These are phyloP conservation scores for Drymonia ruficornis DNA, from an alignment of 2,888 invertebrate genomes.

Conservation along the genomic window DNA sequence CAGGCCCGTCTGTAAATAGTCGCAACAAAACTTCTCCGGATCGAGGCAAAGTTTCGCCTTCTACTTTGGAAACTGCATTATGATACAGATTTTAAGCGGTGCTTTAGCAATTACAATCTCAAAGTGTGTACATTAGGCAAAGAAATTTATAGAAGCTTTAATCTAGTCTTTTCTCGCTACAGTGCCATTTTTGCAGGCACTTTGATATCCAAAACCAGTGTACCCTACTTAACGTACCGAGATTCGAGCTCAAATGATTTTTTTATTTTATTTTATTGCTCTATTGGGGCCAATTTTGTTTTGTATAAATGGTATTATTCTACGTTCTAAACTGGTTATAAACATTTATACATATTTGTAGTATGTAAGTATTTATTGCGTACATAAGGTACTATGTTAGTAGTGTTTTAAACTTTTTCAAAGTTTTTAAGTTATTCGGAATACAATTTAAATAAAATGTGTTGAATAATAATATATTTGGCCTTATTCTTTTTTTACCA, in stretches of 20 bases:
- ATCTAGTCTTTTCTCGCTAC: conserved; percentile 80
- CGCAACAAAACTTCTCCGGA: conserved; percentile 68
- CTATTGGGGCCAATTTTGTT: conserved; percentile 76
- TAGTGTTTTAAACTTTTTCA: conserved; percentile 77
- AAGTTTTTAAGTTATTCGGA: conserved; percentile 82
- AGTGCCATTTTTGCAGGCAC: conserved; percentile 73
- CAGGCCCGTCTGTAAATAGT: conserved; percentile 41
- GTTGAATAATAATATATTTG: conserved; percentile 58
- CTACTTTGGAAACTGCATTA: conserved; percentile 87
- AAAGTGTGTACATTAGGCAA: conserved; percentile 57
- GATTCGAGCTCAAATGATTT: conserved; percentile 60
- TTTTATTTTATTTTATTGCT: conserved; percentile 58
- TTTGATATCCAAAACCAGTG: conserved; percentile 60
- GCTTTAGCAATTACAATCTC: conserved; percentile 57
- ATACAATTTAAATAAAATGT: conserved; percentile 78
- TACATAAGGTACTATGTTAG: conserved; percentile 64
- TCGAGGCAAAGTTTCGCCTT: conserved; percentile 70
- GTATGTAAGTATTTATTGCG: conserved; percentile 81
- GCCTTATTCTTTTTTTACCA: background rate
- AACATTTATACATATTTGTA: conserved; percentile 48
- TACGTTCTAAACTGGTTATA: conserved; percentile 56
- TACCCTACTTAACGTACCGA: conserved; percentile 42
- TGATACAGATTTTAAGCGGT: conserved; percentile 68
- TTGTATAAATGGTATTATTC: conserved; percentile 58
- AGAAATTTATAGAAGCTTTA: conserved; percentile 81